Percentiles rank a stretch among this genome's conserved stretches.
phyloP scores from a whole-genome alignment of 23 tunicate genomes.

The Trididemnum nubilum region DNA sequence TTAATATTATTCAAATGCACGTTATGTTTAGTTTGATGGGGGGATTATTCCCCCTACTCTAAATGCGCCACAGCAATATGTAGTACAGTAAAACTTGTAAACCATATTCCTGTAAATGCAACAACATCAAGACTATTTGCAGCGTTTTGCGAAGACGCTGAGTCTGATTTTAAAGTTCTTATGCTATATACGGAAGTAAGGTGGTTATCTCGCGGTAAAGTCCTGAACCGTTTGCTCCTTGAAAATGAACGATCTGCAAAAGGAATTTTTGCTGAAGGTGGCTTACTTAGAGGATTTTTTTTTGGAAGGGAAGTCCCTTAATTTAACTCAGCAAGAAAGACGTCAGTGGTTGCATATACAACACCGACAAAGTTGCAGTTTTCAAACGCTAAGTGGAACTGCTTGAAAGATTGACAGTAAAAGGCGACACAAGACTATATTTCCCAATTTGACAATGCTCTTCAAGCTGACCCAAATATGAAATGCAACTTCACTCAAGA shows the following conservation, averaged over 20 bases:
- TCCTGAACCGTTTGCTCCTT: constrained; percentile 18
- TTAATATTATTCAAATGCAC: no score
- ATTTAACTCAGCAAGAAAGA: constrained; percentile 13
- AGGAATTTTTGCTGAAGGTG: constrained; percentile 16
- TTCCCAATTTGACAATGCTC: constrained; percentile 21
- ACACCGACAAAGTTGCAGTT: constrained; percentile 13
- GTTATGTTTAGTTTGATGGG: no score
- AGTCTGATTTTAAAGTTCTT: constrained; percentile 1
- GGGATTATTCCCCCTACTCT: no score
- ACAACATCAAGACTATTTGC: constrained; percentile 1
- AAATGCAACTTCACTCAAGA: constrained; percentile 28
- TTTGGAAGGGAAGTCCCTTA: constrained; percentile 12
- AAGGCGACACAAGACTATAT: constrained; percentile 17
- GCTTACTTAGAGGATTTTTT: neutral
- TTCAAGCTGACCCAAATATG: constrained; percentile 23
- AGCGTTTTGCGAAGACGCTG: constrained; percentile 16
- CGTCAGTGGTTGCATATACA: constrained; percentile 13
- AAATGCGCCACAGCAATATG: no score
- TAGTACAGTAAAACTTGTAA: neutral
- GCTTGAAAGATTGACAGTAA: constrained; percentile 5
- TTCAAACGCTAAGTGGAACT: neutral
- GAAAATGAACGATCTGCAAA: neutral
- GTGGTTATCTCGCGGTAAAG: constrained; percentile 3
- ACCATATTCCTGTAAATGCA: neutral
- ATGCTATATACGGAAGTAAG: neutral